phyloP scores from a whole-genome alignment of 2,113 vertebrate genomes.

The Lagopus muta region DNA sequence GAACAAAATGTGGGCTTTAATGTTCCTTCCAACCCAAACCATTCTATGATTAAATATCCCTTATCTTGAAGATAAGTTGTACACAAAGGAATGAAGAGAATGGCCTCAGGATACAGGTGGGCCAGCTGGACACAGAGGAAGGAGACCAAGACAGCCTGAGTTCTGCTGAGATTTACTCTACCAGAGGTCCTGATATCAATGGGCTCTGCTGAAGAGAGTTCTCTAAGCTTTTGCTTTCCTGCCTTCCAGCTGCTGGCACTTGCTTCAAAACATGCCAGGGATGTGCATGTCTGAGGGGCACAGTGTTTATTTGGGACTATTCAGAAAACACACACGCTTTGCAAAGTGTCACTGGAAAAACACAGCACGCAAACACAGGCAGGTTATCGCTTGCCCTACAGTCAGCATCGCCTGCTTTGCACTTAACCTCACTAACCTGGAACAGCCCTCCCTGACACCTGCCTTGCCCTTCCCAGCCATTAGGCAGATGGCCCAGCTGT shows the following conservation, averaged over 20 bases:
- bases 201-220: neutral
- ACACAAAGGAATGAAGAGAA: neutral
- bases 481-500: slow-evolving; percentile 28
- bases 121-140: neutral
- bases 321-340: neutral
- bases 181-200: neutral
- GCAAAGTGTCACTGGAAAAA: slow-evolving; percentile 26
- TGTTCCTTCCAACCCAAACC: too few species aligned
- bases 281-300: neutral
- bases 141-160: neutral
- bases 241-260: neutral
- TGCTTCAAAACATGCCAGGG: neutral
- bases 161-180: neutral
- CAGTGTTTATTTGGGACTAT: neutral
- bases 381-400: slow-evolving; percentile 24
- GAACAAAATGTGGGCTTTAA: too few species aligned
- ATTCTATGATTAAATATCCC: neutral
- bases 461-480: neutral
- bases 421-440: neutral
- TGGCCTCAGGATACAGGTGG: neutral
- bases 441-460: neutral
- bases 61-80: neutral
- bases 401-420: slow-evolving; percentile 11
- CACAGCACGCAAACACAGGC: neutral
- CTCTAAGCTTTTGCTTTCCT: neutral